phyloP scores from a whole-genome alignment of 2,888 invertebrate species.

The Agriopis leucophaearia region DNA sequence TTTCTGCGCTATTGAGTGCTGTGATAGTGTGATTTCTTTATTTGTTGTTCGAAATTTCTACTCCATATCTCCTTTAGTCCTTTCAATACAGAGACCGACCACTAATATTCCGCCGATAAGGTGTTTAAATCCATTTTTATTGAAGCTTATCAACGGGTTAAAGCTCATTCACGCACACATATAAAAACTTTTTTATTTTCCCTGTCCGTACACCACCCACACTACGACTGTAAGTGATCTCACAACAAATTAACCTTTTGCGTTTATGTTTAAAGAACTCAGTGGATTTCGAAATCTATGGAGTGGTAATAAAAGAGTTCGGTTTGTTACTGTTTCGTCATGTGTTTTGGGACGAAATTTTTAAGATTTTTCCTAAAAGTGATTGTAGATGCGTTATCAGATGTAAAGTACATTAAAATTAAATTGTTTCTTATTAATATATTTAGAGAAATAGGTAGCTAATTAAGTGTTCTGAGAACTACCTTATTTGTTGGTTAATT shows the following conservation, averaged over 20 bases:
- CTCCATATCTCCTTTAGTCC: slow-evolving; percentile 51
- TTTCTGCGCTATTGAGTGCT: no score
- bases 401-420: slow-evolving; percentile 47
- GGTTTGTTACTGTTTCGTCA: background rate
- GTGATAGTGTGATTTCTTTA: no score
- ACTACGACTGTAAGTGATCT: slow-evolving; percentile 29
- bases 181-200: slow-evolving; percentile 55
- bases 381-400: slow-evolving; percentile 57
- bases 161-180: slow-evolving; percentile 73
- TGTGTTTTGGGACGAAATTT: slow-evolving; percentile 41
- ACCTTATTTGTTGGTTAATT: slow-evolving; percentile 20
- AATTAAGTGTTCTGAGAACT: slow-evolving; percentile 33
- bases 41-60: slow-evolving; percentile 22
- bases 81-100: slow-evolving; percentile 51
- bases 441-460: slow-evolving; percentile 20
- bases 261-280: background rate
- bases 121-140: slow-evolving; percentile 82
- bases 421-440: slow-evolving; percentile 25
- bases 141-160: slow-evolving; percentile 69
- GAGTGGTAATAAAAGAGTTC: background rate
- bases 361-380: slow-evolving; percentile 58
- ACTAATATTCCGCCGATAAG: slow-evolving; percentile 71
- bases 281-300: slow-evolving; percentile 17
- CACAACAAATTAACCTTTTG: slow-evolving; percentile 9
- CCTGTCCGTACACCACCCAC: slow-evolving; percentile 45